Conservation (phyloP, 2,113 vertebrate species). For the Callospermophilus lateralis region DNA sequence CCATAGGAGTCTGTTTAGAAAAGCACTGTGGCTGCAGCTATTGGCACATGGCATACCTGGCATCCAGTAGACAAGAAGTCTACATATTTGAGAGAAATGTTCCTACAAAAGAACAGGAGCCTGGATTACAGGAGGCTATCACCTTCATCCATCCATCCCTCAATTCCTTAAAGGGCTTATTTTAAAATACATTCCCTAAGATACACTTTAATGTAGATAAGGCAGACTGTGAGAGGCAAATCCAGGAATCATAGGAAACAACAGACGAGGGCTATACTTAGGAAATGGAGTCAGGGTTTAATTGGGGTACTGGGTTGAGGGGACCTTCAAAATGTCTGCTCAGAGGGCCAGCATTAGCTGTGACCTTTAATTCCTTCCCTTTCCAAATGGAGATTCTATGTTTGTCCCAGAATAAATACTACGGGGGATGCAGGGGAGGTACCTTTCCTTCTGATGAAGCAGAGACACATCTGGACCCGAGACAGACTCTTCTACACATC, state of each 20-base stretch:
- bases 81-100: not conserved
- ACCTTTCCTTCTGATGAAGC: not conserved
- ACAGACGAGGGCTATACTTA: not conserved
- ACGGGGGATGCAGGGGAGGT: not conserved
- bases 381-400: not conserved
- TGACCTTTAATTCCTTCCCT: not conserved
- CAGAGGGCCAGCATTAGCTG: not conserved
- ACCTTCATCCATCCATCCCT: not conserved
- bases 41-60: not conserved
- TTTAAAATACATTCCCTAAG: constrained; percentile 10
- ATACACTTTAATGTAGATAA: not conserved
- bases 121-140: constrained; percentile 18
- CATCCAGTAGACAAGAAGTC: not conserved
- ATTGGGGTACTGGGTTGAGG: not conserved
- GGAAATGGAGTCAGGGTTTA: not conserved
- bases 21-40: not conserved
- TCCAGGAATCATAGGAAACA: not conserved
- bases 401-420: not conserved
- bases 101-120: not conserved
- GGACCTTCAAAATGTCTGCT: not conserved
- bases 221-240: not conserved
- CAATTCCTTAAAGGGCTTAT: constrained; percentile 16
- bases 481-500: not conserved
- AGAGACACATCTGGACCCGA: not conserved
- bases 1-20: not conserved